A percentile compares a stretch with the other conserved stretches of the same genome.
Conservation (phyloP, 2,888 invertebrate genomes). For the Aphodius granarius region DNA sequence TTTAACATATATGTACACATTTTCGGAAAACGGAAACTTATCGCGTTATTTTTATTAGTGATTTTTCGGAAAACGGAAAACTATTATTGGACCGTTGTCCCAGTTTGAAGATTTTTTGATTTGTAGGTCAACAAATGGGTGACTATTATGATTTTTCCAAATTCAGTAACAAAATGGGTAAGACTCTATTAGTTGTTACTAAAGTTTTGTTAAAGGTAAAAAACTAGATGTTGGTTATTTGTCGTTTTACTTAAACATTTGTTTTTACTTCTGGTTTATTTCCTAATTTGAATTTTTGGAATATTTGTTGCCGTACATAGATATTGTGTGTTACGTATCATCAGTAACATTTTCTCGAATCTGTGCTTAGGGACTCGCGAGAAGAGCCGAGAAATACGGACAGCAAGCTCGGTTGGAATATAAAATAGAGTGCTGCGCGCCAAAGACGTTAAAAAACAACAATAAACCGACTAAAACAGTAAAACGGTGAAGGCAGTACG, state of each 20-base stretch:
- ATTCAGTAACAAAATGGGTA: too few relatives aligned
- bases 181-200: neutral
- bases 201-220: neutral
- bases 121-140: too few relatives aligned
- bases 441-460: neutral
- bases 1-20: too few relatives aligned
- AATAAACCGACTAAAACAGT: neutral
- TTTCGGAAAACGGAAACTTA: too few relatives aligned
- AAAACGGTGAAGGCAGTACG: neutral
- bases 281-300: neutral
- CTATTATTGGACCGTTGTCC: too few relatives aligned
- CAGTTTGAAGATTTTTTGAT: too few relatives aligned
- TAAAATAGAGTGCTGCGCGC: neutral
- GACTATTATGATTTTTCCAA: too few relatives aligned
- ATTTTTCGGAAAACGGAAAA: too few relatives aligned
- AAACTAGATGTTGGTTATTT: neutral
- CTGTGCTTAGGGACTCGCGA: neutral
- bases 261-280: neutral
- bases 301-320: neutral
- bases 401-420: neutral
- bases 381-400: neutral
- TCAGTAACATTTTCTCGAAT: neutral
- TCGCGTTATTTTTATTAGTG: too few relatives aligned
- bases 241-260: neutral
- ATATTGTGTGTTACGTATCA: neutral